Evolutionary conservation across 2,113 vertebrate genomes (phyloP).

Genomic region (Myotis yumanensis): DNA sequence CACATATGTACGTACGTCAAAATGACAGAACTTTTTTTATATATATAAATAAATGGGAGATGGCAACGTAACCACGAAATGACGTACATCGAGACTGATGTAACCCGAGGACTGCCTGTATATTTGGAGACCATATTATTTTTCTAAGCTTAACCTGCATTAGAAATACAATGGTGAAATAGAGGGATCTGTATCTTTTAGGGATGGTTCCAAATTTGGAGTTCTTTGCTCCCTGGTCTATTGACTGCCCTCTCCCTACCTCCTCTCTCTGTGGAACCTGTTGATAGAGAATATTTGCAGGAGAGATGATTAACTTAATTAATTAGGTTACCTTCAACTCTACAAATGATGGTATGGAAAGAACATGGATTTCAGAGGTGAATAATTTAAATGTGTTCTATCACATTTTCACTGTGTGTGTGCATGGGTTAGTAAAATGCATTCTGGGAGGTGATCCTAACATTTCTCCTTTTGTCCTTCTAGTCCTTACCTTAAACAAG

Average conservation of each 20-base stretch:
- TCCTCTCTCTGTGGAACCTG: background rate
- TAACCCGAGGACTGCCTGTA: too few relatives aligned
- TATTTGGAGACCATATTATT: background rate
- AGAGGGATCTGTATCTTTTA: background rate
- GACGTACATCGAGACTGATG: fast-evolving
- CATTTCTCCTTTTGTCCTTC: constrained; percentile 74
- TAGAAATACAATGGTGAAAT: background rate
- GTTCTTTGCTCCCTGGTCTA: background rate
- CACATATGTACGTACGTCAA: too few relatives aligned
- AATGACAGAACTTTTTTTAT: too few relatives aligned
- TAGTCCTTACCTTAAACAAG: constrained; percentile 75
- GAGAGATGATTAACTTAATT: background rate
- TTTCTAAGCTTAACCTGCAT: background rate
- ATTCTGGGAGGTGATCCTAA: constrained; percentile 78
- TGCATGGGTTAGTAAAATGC: background rate
- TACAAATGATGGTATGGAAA: background rate
- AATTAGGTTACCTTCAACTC: background rate
- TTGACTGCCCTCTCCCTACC: background rate
- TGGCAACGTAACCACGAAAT: too few relatives aligned
- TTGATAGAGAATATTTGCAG: background rate
- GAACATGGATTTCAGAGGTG: background rate
- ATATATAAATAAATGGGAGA: too few relatives aligned
- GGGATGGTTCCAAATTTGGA: background rate
- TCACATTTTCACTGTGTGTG: background rate
- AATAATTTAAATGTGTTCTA: background rate